A percentile compares a stretch with the other conserved stretches of the same genome.
Evolutionary conservation across 2,797 vertebrate genomes (phyloP).

Genomic region (Manis crassicaudata): DNA sequence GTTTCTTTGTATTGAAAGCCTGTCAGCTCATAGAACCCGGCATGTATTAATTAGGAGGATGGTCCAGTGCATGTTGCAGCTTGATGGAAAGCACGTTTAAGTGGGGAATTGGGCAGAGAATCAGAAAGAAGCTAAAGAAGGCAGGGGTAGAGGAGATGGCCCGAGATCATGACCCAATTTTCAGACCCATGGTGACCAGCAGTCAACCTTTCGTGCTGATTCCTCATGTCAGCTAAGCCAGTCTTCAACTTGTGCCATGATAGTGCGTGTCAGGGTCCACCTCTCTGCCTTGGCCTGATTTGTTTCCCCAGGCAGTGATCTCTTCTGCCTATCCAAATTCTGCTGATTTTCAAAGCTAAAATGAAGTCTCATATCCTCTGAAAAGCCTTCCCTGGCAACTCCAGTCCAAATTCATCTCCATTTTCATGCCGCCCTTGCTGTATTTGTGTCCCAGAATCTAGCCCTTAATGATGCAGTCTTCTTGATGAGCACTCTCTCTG

Average conservation of each 20-base stretch:
- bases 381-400: background rate
- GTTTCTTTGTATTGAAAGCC: conserved; percentile 75
- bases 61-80: conserved; percentile 55
- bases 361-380: background rate
- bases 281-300: background rate
- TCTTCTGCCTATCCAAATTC: background rate
- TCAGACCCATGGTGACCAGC: background rate
- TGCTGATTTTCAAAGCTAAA: background rate
- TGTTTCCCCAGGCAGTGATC: background rate
- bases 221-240: background rate
- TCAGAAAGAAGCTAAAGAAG: conserved; percentile 33
- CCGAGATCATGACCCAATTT: conserved; percentile 36
- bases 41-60: conserved; percentile 74
- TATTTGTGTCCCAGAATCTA: background rate
- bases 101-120: conserved; percentile 59
- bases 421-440: accelerated
- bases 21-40: conserved; percentile 72
- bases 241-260: background rate
- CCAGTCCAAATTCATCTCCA: background rate
- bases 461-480: background rate
- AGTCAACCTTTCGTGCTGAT: background rate
- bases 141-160: background rate
- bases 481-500: background rate
- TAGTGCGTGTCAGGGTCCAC: too few species aligned
- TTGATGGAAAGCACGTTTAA: conserved; percentile 51